Percentiles rank a stretch among this genome's conserved stretches.
phyloP scores from a whole-genome alignment of 2,888 invertebrate genomes.

The Cyclophora albipunctata region DNA sequence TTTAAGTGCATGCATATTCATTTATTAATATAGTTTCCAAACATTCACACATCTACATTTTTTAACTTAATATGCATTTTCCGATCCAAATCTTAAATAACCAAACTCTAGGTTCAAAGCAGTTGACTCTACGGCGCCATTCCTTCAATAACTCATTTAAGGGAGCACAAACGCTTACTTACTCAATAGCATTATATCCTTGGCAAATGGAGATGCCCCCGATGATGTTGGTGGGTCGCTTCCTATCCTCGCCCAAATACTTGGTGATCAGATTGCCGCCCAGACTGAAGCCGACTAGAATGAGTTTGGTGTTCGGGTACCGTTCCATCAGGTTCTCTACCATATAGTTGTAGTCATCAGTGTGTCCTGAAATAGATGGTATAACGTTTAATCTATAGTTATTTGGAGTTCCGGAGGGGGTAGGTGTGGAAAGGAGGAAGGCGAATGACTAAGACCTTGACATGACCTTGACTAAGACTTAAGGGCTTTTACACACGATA shows the following conservation, averaged over 20 bases:
- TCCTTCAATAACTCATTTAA: too few relatives aligned
- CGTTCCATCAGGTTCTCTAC: constrained; percentile 81
- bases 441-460: too few relatives aligned
- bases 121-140: too few relatives aligned
- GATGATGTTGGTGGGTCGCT: constrained; percentile 81
- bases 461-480: too few relatives aligned
- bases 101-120: too few relatives aligned
- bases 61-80: too few relatives aligned
- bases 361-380: constrained; percentile 80
- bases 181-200: constrained; percentile 94
- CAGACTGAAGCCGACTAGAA: constrained; percentile 93
- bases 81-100: too few relatives aligned
- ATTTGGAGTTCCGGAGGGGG: background rate
- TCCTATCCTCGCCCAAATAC: constrained; percentile 88
- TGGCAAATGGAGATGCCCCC: constrained; percentile 95
- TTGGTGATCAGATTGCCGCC: constrained; percentile 96
- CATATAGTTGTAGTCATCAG: constrained; percentile 92
- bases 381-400: background rate
- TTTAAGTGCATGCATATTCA: too few relatives aligned
- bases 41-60: too few relatives aligned
- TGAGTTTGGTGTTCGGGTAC: constrained; percentile 84
- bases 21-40: too few relatives aligned
- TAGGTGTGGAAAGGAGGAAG: too few relatives aligned
- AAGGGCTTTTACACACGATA: too few relatives aligned
- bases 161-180: constrained; percentile 49